Evolutionary conservation across 2,113 vertebrate genomes (phyloP), one percentile per base, ranked within the genome.

Genomic region (Furnarius figulus): DNA sequence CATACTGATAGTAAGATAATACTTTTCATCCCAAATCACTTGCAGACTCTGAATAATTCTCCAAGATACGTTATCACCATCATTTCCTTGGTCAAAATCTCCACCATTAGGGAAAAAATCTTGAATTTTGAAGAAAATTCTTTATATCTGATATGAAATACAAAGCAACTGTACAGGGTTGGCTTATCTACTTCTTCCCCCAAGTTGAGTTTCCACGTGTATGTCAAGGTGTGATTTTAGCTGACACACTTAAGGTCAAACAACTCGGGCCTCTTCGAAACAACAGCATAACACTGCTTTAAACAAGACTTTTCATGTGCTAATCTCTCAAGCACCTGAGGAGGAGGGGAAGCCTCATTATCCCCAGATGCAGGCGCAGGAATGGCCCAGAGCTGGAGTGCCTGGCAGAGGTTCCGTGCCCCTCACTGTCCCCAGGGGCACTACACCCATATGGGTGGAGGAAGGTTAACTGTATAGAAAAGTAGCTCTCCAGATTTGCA

Each of bases 281-380:
- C 87, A 93, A 44, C 46, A 79, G 62, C 33, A 25, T 28, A 78
- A 46, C 39, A 53, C 58, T 2, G 17, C 49, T 93, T 85, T n/a
- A 65, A 58, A 92, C 39, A 37, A 35, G 61, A 77, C 61, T 87
- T 87, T 92, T 94, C 91, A 95, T 39, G n/a, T 91, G 93, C 84
- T 94, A 77, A 90, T 93, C 61, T 85, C 84, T 27, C 17, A 39
- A 67, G 83, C 88, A 44, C 86, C 87, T 39, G 35, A 90, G 73
- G 74, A 4, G 1, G 44, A 62, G 17, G 35, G 46, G n/a, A 92
- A 58, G 49, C 31, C 23, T 79, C 23, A 2, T 72, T 59, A 95
- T 25, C 58, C 82, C 50, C 47, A 58, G 58, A 74, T 85, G 62
- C 70, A 87, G 77, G 27, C 20, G 24, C 39, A 46, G 53, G 39